Conservation (phyloP, 2,113 vertebrate genomes). For the Epinephelus lanceolatus region DNA sequence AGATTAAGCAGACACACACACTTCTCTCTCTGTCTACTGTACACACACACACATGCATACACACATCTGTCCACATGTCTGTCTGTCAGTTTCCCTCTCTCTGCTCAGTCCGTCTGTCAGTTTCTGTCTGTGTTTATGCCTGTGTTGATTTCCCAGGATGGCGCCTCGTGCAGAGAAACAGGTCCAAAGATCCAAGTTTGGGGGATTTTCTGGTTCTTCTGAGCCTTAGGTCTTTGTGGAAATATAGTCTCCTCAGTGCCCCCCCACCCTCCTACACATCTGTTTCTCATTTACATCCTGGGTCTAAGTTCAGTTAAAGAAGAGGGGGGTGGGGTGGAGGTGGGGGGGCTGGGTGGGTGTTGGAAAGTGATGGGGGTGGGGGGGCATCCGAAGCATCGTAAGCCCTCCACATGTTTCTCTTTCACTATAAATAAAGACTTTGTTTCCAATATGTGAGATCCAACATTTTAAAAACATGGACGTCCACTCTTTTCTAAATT, state of each 20-base stretch:
- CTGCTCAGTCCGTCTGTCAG: constrained; percentile 12
- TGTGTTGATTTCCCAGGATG: constrained; percentile 33
- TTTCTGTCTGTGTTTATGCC: constrained; percentile 14
- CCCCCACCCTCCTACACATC: constrained; percentile 64
- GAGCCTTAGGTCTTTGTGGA: constrained; percentile 61
- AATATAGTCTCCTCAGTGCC: constrained; percentile 36
- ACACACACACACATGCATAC: constrained; percentile 35
- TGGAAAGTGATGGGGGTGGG: background rate
- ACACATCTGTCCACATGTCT: constrained; percentile 65
- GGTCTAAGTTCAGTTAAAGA: constrained; percentile 63
- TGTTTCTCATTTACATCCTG: constrained; percentile 76
- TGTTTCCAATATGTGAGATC: constrained; percentile 29
- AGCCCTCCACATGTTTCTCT: constrained; percentile 52
- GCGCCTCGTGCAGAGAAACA: constrained; percentile 39
- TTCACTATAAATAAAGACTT: constrained; percentile 46
- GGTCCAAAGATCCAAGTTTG: constrained; percentile 50
- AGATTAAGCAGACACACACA: constrained; percentile 64
- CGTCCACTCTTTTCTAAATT: background rate
- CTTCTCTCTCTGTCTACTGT: constrained; percentile 40
- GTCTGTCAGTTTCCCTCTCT: constrained; percentile 17
- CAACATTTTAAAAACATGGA: constrained; percentile 22
- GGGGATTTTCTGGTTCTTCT: constrained; percentile 61
- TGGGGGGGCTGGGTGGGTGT: constrained; percentile 9
- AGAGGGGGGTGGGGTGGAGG: background rate
- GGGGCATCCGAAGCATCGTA: constrained; percentile 36